Conservation (phyloP, 2,888 invertebrate species). For the Dasysyrphus albostriatus region DNA sequence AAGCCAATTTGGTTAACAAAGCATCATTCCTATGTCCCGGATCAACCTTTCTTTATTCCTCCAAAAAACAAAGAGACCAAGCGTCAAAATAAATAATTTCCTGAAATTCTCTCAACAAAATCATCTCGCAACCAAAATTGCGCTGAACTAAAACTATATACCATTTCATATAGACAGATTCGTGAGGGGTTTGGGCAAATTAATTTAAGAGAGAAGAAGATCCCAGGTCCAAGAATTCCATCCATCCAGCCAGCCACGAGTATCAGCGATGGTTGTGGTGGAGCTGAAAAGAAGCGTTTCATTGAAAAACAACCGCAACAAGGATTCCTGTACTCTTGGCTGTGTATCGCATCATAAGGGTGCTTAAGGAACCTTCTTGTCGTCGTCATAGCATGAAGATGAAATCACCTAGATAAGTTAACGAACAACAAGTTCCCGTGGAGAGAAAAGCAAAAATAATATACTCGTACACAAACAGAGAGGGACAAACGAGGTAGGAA, state of each 20-base stretch:
- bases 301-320: constrained; percentile 9
- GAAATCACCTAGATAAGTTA: constrained; percentile 67
- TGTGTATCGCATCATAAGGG: constrained; percentile 57
- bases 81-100: constrained; percentile 71
- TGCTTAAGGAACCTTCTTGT: constrained; percentile 56
- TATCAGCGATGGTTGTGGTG: background rate
- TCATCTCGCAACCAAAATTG: background rate
- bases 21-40: background rate
- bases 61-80: constrained; percentile 8
- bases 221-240: constrained; percentile 22
- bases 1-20: constrained; percentile 22
- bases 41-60: background rate
- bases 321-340: constrained; percentile 11
- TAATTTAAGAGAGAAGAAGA: constrained; percentile 22
- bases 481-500: background rate
- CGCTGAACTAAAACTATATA: constrained; percentile 10
- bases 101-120: constrained; percentile 45
- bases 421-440: constrained; percentile 49
- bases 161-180: constrained; percentile 14
- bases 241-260: background rate
- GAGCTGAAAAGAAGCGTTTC: background rate
- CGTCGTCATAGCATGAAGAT: constrained; percentile 50
- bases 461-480: constrained; percentile 52
- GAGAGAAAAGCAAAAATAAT: constrained; percentile 57
- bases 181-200: constrained; percentile 34